Percentiles rank a stretch among this genome's conserved stretches.
These are phyloP conservation scores for Cylloceria caligata DNA, from an alignment of 2,888 invertebrate genomes.

Conservation along the genomic window DNA sequence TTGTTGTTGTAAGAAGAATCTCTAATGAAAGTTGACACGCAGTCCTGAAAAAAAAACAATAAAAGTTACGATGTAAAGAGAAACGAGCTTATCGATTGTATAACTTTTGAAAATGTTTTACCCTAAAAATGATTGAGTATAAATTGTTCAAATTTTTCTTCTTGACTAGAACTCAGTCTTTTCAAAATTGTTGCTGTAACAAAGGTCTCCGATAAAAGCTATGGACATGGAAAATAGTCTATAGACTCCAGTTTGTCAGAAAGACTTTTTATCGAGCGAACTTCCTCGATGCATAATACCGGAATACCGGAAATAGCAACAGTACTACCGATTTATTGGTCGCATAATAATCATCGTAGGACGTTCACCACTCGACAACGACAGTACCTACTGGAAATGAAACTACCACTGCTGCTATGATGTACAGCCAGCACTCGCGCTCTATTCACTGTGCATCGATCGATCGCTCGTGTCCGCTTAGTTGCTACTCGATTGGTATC, in stretches of 20 bases:
- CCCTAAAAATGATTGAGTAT: too few species aligned
- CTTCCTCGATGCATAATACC: not conserved
- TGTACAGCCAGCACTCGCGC: not conserved
- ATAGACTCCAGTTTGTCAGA: not conserved
- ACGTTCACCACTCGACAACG: constrained; percentile 50
- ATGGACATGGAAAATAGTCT: not conserved
- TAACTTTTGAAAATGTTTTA: too few species aligned
- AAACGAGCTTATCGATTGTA: too few species aligned
- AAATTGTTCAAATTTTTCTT: too few species aligned
- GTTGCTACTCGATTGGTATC: constrained; percentile 75
- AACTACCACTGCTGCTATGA: not conserved
- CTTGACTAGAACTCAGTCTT: too few species aligned
- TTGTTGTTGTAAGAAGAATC: not conserved
- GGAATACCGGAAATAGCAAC: constrained; percentile 44
- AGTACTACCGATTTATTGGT: constrained; percentile 41
- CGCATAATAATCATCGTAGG: constrained; percentile 46
- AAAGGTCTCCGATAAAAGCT: not conserved
- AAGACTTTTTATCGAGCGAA: not conserved
- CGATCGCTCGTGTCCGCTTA: constrained; percentile 52
- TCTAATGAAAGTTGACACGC: not conserved
- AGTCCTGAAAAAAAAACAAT: too few species aligned
- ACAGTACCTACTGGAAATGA: constrained; percentile 43
- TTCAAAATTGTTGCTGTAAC: too few species aligned
- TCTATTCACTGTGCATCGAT: constrained; percentile 28
- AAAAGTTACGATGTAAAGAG: too few species aligned